Evolutionary conservation across 2,113 vertebrate species (phyloP).

Genomic region (Lipophrys pholis): DNA sequence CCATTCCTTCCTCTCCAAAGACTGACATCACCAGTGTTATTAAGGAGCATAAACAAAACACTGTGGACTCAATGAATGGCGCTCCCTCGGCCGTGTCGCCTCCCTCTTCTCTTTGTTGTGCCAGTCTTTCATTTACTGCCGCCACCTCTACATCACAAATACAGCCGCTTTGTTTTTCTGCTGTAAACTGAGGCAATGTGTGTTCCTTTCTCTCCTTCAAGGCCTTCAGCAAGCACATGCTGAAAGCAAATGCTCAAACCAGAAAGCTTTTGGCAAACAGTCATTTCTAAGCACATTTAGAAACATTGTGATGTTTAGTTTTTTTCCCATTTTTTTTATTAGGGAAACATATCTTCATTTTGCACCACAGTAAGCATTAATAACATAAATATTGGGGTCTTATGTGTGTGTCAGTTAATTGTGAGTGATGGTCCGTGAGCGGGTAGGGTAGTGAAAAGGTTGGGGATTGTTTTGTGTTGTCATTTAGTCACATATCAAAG

Average conservation of each 20-base stretch:
- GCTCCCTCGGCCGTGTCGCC: constrained; percentile 39
- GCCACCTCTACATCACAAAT: constrained; percentile 42
- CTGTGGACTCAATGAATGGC: constrained; percentile 54
- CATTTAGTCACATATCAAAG: constrained; percentile 70
- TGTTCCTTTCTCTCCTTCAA: constrained; percentile 26
- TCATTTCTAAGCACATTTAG: constrained; percentile 59
- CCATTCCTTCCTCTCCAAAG: constrained; percentile 49
- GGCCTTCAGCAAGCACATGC: constrained; percentile 16
- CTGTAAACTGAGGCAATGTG: constrained; percentile 25
- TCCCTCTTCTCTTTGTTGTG: constrained; percentile 34
- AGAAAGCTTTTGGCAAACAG: constrained; percentile 46
- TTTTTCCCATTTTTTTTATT: constrained; percentile 44
- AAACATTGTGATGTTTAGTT: constrained; percentile 62
- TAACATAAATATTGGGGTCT: constrained; percentile 63
- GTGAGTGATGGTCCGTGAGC: constrained; percentile 62
- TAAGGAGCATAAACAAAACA: constrained; percentile 51
- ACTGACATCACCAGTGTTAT: constrained; percentile 52
- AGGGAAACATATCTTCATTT: constrained; percentile 66
- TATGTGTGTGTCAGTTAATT: constrained; percentile 63
- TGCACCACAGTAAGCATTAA: constrained; percentile 55
- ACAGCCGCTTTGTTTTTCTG: constrained; percentile 39
- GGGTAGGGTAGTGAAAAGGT: not conserved
- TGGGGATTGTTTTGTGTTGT: constrained; percentile 40
- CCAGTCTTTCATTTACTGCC: constrained; percentile 44
- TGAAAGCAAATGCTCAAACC: constrained; percentile 40